Base-by-base conservation (phyloP, 2,113 vertebrate species). In the Malaclemys terrapin region DNA sequence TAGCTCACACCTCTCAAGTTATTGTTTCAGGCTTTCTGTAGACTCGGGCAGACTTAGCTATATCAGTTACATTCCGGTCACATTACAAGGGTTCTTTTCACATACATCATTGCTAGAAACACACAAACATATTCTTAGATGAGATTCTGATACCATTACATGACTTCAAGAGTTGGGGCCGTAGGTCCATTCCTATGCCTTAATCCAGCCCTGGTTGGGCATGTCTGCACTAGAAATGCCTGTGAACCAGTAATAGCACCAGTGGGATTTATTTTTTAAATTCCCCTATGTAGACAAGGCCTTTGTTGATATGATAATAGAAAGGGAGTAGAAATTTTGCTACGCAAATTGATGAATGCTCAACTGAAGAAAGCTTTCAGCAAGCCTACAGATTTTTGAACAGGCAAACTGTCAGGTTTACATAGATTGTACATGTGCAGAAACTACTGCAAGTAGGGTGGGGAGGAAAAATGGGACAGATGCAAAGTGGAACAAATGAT, bases 261-360 rank as follows among this genome's bases (percentile, higher is more conserved):
- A 38, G 79, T 84, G n/a, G 25, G 85, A 89, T 92, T 95, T 95
- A 16, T 95, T 57, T 59, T 57, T 89, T 88, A 52, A 25, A 38
- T 65, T 96, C 35, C 94, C 78, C 19, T 47, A 25, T 53, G 31
- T 84, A 91, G n/a, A 65, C n/a, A 80, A 45, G 0, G 0, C 72
- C 57, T 89, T 95, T 88, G 83, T 82, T 62, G 0, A 1, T 65
- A 84, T 62, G 0, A 1, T 65, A 84, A 3, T 81, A 50, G 80
- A 86, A 91, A 89, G 50, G 9, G 16, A 22, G 86, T 59, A 91
- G 88, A 88, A 79, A 79, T 91, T 93, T 94, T 95, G 14, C 62
- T 85, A 89, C 38, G 49, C 45, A 80, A 80, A 54, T 76, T 94
- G 12, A 84, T 75, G 79, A 84, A 84, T 29, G 31, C 49, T 92